Conservation (phyloP, 2,888 invertebrate genomes). For the Iphiclides podalirius region DNA sequence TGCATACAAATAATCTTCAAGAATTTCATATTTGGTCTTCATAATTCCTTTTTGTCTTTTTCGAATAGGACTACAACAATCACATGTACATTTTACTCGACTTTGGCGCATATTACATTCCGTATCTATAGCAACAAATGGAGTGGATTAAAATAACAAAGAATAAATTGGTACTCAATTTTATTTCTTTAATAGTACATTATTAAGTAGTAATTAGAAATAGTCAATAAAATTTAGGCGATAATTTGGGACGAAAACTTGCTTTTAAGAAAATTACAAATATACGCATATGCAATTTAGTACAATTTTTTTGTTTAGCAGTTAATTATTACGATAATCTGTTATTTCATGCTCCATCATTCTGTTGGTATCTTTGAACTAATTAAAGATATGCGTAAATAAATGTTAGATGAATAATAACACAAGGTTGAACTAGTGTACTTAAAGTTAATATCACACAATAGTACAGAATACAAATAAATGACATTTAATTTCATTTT, state of each 20-base stretch:
- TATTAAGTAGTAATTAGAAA: background rate
- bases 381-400: too few relatives aligned
- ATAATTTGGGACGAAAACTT: background rate
- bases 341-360: too few relatives aligned
- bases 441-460: slow-evolving; percentile 19
- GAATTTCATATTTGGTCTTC: too few relatives aligned
- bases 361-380: too few relatives aligned
- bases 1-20: too few relatives aligned
- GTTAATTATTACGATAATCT: too few relatives aligned
- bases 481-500: background rate
- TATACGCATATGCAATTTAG: background rate
- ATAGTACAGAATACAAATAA: slow-evolving; percentile 2
- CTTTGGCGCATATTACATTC: too few relatives aligned
- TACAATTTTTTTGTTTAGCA: background rate
- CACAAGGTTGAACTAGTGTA: background rate
- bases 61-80: too few relatives aligned
- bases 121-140: too few relatives aligned
- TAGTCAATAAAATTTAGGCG: background rate
- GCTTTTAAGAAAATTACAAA: background rate
- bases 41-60: too few relatives aligned
- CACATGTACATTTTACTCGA: too few relatives aligned
- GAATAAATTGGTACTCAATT: background rate
- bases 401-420: background rate
- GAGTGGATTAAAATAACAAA: background rate
- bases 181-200: background rate